Percentiles rank a stretch among this genome's conserved stretches.
Evolutionary conservation across 2,797 vertebrate genomes (phyloP).

Genomic region (Gypaetus barbatus): DNA sequence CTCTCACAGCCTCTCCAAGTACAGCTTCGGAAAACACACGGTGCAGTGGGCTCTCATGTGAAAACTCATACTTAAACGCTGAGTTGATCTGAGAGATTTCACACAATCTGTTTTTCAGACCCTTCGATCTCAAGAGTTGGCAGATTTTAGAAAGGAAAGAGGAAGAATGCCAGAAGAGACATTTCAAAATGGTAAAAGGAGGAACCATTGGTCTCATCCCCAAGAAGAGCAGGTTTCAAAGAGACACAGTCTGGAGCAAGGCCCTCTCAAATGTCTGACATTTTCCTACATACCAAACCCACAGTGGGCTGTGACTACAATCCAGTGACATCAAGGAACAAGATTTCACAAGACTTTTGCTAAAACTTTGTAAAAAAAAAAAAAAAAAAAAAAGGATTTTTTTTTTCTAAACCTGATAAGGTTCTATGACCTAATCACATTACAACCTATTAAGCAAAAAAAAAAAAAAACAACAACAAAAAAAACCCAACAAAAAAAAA

Average conservation of each 20-base stretch:
- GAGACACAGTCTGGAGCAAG: neutral
- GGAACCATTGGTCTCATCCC: neutral
- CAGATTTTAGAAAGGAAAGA: neutral
- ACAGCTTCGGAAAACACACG: neutral
- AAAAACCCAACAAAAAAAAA: no score
- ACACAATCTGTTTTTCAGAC: neutral
- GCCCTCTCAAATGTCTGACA: neutral
- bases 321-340: neutral
- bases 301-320: neutral
- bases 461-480: no score
- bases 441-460: neutral
- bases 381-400: no score
- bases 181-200: neutral
- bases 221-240: neutral
- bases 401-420: neutral
- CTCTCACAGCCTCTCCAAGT: neutral
- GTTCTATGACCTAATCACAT: neutral
- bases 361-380: neutral
- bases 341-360: neutral
- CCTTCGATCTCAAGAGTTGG: neutral
- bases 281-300: neutral
- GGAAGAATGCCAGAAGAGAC: neutral
- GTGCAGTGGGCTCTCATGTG: neutral
- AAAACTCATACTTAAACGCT: neutral
- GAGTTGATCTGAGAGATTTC: neutral